phyloP scores from a whole-genome alignment of 2,888 invertebrate genomes.

The Cosmia pyralina region DNA sequence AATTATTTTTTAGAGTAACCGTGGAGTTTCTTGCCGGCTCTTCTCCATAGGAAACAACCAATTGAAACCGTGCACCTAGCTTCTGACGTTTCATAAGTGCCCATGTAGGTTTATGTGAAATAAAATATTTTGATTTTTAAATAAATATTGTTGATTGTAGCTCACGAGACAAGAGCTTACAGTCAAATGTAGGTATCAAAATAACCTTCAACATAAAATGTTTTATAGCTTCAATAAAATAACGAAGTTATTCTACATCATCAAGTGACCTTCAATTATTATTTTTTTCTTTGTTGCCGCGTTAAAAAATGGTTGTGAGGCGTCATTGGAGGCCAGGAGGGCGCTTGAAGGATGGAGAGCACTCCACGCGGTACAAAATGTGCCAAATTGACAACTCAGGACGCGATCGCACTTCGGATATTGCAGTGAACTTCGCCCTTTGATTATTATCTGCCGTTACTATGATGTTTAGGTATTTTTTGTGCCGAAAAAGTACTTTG shows the following conservation, averaged over 20 bases:
- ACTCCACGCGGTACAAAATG: constrained; percentile 81
- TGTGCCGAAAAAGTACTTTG: not conserved
- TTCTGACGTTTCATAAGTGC: too few relatives aligned
- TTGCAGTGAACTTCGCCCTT: constrained; percentile 68
- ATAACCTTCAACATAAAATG: constrained; percentile 36
- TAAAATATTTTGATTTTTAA: too few relatives aligned
- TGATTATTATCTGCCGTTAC: constrained; percentile 46
- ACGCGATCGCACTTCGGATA: constrained; percentile 79
- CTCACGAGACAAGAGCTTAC: too few relatives aligned
- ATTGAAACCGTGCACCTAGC: too few relatives aligned
- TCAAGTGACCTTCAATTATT: constrained; percentile 75
- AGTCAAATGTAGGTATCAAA: constrained; percentile 5
- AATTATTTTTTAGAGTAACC: too few relatives aligned
- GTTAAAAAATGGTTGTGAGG: constrained; percentile 80
- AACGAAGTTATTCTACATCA: constrained; percentile 71
- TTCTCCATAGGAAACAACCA: too few relatives aligned
- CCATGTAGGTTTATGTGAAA: too few relatives aligned
- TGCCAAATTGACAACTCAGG: constrained; percentile 84
- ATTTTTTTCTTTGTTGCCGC: constrained; percentile 76
- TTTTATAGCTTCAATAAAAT: constrained; percentile 55
- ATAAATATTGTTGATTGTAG: too few relatives aligned
- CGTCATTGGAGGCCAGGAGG: constrained; percentile 75
- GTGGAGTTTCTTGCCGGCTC: too few relatives aligned
- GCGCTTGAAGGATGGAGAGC: constrained; percentile 71
- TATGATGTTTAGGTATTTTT: constrained; percentile 24